These are phyloP conservation scores for Rhagologus leucostigma DNA, from an alignment of 2,113 vertebrate species.

Conservation along the genomic window DNA sequence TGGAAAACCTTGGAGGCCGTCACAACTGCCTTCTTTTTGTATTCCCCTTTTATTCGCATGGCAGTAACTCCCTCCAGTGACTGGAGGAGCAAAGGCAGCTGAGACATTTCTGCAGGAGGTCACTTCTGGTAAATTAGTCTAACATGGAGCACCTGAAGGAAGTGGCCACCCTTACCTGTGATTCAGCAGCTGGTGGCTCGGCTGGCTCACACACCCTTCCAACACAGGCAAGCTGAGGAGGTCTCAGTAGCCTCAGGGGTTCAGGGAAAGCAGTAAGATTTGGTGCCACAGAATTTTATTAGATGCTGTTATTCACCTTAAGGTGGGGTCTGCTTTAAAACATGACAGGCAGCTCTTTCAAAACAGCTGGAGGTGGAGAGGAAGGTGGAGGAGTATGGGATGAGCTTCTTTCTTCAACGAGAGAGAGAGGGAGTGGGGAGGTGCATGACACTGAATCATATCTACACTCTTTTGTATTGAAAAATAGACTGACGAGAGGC, in stretches of 20 bases:
- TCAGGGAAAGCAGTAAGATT: not conserved
- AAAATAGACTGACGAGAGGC: not conserved
- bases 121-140: not conserved
- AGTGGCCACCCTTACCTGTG: accelerated
- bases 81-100: not conserved
- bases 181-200: not conserved
- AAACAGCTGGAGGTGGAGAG: not conserved
- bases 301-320: not conserved
- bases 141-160: not conserved
- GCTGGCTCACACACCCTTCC: not conserved
- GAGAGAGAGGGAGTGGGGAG: not conserved
- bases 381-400: not conserved
- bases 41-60: not conserved
- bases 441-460: not conserved
- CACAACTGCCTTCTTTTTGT: not conserved
- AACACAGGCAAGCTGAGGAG: not conserved
- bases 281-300: not conserved
- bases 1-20: not conserved
- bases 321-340: not conserved
- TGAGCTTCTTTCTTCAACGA: not conserved
- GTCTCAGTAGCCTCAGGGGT: not conserved
- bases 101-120: not conserved
- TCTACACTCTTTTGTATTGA: not conserved
- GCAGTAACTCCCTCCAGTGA: not conserved
- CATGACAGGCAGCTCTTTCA: not conserved